Evolutionary conservation across 2,797 vertebrate genomes (phyloP), one percentile per base, ranked within the genome.

Genomic region (Phoxinus dragarum): DNA sequence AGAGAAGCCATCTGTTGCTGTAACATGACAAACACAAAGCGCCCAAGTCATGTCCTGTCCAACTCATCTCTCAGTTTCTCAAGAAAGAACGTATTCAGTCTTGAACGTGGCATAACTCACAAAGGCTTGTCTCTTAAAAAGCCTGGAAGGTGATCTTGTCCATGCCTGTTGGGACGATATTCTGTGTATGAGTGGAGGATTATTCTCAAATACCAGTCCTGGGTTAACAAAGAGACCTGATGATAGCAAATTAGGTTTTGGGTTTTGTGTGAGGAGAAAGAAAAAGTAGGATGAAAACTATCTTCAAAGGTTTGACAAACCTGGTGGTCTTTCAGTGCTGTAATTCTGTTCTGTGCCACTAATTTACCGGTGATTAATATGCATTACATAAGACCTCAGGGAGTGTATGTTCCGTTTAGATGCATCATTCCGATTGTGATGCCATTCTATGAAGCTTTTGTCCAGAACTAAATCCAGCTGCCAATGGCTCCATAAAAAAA

Each of bases 191-290:
- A 93, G 93, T 90, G 93, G 93, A 95, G 95, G 95, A 96, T 96
- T 96, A 96, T 95, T 95, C 92, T 90, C 92, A 95, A 96, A 96
- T 95, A 95, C 95, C 95, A 95, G 93, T 83, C 92, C 93, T 91
- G 90, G 93, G 93, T 94, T 93, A 95, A 96, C 95, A 96, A 96
- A 96, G 94, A 95, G 91, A 95, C 91, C 94, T 94, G 95, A 96
- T 96, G 96, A 96, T 92, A 93, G 94, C 94, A 96, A 96, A 96
- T 96, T 95, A 94, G 94, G 92, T 93, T 91, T 27, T 78, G 93
- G 93, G 93, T 95, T 95, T 95, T 94, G 92, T 94, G 92, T 92
- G 91, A 81, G 91, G 91, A 91, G 81, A 80, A 85, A 86, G 86
- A 93, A 93, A 93, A 87, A 92, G 88, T 88, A 88, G 92, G 88